phyloP scores from a whole-genome alignment of 2,113 vertebrate genomes.

The Python bivittatus region DNA sequence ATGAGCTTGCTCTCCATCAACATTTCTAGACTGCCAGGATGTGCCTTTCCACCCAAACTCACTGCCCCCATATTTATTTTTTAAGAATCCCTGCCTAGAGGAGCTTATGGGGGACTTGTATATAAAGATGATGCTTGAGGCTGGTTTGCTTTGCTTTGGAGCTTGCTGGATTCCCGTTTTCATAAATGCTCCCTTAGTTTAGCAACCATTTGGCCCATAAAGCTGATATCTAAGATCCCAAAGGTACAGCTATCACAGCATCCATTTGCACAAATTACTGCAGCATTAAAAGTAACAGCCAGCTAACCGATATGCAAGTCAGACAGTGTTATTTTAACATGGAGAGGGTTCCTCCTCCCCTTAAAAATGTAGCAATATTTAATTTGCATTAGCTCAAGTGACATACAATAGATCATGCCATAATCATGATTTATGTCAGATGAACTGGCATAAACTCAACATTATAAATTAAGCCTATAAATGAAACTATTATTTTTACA shows the following conservation, averaged over 20 bases:
- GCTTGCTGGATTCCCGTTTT: neutral
- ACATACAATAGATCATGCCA: slow-evolving; percentile 84
- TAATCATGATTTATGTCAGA: slow-evolving; percentile 84
- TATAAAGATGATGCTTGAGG: neutral
- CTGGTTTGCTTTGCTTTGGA: neutral
- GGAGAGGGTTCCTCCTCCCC: slow-evolving; percentile 10
- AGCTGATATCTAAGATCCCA: slow-evolving; percentile 6
- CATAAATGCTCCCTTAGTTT: neutral
- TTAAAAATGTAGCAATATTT: slow-evolving; percentile 79
- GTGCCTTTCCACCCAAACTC: neutral
- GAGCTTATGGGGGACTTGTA: neutral
- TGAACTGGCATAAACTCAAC: slow-evolving; percentile 86
- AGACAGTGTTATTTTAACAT: slow-evolving; percentile 78
- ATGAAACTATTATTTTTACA: slow-evolving; percentile 85
- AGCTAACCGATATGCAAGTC: slow-evolving; percentile 33
- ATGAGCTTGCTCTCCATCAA: neutral
- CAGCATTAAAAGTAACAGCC: slow-evolving; percentile 1
- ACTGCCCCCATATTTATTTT: neutral
- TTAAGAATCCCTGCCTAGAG: neutral
- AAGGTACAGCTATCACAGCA: neutral
- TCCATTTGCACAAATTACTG: neutral
- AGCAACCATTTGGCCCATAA: neutral
- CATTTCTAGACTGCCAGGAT: neutral
- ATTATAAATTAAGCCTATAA: slow-evolving; percentile 83
- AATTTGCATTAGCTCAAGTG: slow-evolving; percentile 81